Base-by-base conservation (phyloP, 2,113 vertebrate species). In the Cercopithecus mona region DNA sequence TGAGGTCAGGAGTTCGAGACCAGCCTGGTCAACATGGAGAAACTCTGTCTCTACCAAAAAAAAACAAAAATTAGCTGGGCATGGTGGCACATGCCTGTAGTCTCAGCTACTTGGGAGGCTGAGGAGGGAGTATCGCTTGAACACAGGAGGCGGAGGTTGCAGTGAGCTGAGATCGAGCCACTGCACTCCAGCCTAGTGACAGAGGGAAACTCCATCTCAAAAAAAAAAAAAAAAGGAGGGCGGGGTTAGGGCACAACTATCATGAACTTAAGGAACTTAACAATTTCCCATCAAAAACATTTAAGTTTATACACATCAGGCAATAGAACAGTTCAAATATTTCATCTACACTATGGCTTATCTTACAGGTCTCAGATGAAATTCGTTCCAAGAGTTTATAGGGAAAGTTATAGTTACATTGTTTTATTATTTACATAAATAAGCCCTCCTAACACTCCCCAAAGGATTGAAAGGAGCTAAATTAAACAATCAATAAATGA, bases 401-500 rank as follows among this genome's bases (percentile, higher is more conserved):
- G 43, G 64, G 6, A 43, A 76, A 93, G 9, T 52, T 72, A 18
- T 79, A 83, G 61, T 89, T 81, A 66, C 10, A 25, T 35, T 91
- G 55, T 70, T 88, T 80, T 78, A 79, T 79, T 93, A 66, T 72
- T 76, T 89, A 89, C 55, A 10, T 12, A 86, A 95, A 76, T 35
- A 95, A 96, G n/a, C 8, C 30, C 82, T 59, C 35, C 20, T 91
- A 32, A 32, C 35, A 89, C 25, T 72, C 68, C 45, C 45, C n/a
- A 70, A 76, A 78, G 59, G 27, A 81, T 70, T 82, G 75, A 64
- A 76, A 75, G 27, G 64, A 45, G 17, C 40, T 81, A 95, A 88
- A 78, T 78, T 78, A 88, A 88, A 75, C 50, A 20, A 76, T 70
- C 48, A 96, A 73, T 52, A 93, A 75, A 57, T 86, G 16, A 92